phyloP scores from a whole-genome alignment of 2,797 vertebrate genomes.

The Ambastaia sidthimunki region DNA sequence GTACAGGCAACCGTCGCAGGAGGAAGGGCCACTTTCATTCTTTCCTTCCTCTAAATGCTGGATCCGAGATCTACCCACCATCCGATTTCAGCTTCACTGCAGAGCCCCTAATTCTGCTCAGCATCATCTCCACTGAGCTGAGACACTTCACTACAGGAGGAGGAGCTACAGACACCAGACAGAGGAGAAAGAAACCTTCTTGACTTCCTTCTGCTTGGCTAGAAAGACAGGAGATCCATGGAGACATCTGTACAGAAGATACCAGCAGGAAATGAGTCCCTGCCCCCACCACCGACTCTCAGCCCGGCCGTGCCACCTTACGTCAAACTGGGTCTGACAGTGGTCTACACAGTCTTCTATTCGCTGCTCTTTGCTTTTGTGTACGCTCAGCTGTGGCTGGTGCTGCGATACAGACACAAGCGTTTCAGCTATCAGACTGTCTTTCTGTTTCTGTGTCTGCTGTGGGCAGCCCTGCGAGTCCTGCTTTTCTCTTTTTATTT shows the following conservation, averaged over 20 bases:
- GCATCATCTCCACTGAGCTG: background rate
- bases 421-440: slow-evolving; percentile 95
- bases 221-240: slow-evolving; percentile 29
- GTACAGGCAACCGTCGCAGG: slow-evolving; percentile 71
- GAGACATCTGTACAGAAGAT: slow-evolving; percentile 6
- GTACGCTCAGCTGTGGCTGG: slow-evolving; percentile 94
- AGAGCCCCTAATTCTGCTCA: background rate
- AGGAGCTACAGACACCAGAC: slow-evolving; percentile 2
- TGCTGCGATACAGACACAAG: slow-evolving; percentile 93
- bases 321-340: slow-evolving; percentile 91
- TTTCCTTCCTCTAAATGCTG: background rate
- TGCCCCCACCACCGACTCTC: slow-evolving; percentile 81
- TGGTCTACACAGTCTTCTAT: slow-evolving; percentile 91
- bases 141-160: background rate
- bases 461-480: slow-evolving; percentile 93
- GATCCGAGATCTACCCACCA: background rate
- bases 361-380: slow-evolving; percentile 91
- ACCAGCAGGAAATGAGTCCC: slow-evolving; percentile 50
- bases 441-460: slow-evolving; percentile 95
- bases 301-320: slow-evolving; percentile 90
- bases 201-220: slow-evolving; percentile 5
- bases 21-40: slow-evolving; percentile 74
- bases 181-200: slow-evolving; percentile 1
- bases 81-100: background rate
- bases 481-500: slow-evolving; percentile 98